Evolutionary conservation across 2,113 vertebrate genomes (phyloP).

Genomic region (Cinclus mexicanus): DNA sequence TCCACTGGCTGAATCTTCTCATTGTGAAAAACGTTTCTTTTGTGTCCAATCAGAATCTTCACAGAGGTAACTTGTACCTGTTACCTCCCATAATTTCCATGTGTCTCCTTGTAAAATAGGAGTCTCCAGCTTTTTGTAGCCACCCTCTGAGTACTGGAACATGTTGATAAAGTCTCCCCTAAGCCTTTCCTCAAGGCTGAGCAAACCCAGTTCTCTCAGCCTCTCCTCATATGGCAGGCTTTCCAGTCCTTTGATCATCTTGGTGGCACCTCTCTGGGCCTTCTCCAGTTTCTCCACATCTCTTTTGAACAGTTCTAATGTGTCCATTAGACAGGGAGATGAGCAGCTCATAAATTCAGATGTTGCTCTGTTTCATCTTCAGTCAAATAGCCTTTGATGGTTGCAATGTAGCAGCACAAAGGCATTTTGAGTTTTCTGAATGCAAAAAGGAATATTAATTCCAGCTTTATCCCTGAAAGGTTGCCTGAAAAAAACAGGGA

Average conservation of each 20-base stretch:
- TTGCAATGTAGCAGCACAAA: conserved; percentile 22
- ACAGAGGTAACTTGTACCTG: neutral
- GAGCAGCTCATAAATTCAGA: conserved; percentile 47
- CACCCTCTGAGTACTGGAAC: neutral
- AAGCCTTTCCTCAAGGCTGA: neutral
- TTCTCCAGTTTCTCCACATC: neutral
- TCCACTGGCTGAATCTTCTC: neutral
- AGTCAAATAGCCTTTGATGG: conserved; percentile 48
- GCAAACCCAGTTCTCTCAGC: neutral
- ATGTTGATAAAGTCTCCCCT: neutral
- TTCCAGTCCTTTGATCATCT: neutral
- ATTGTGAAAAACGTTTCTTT: neutral
- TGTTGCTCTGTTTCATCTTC: conserved; percentile 30
- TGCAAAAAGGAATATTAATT: conserved; percentile 1
- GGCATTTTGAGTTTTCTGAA: conserved; percentile 32
- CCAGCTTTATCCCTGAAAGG: conserved; percentile 3
- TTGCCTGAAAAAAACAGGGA: neutral
- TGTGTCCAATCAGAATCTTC: neutral
- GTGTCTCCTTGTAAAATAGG: neutral
- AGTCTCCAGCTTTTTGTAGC: neutral
- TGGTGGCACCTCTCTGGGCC: neutral
- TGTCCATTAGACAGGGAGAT: neutral
- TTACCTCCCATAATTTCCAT: neutral
- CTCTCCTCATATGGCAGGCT: neutral
- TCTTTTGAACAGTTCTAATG: neutral